Evolutionary conservation across 2,888 invertebrate species (phyloP).

Genomic region (Hypomecis atomaria): DNA sequence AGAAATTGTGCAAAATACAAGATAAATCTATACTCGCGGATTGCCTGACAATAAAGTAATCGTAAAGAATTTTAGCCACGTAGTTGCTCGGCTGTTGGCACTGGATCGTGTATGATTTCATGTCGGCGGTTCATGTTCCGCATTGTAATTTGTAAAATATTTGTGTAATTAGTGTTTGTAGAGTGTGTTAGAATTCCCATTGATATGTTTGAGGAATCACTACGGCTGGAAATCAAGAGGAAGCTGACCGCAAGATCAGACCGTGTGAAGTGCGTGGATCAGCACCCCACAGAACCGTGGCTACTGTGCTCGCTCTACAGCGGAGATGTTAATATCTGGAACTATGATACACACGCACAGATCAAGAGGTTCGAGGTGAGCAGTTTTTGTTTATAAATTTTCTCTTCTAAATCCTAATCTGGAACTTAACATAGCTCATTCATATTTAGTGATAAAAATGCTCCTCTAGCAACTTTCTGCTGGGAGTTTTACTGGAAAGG

Average conservation of each 20-base stretch:
- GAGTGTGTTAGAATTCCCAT: conserved; percentile 45
- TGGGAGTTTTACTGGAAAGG: too few relatives aligned
- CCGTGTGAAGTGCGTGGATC: conserved; percentile 98
- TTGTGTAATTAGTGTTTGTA: conserved; percentile 48
- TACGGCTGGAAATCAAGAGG: conserved; percentile 98
- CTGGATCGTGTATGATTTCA: conserved; percentile 65
- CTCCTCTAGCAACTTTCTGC: too few relatives aligned
- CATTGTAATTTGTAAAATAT: conserved; percentile 46
- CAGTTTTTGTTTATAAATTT: not conserved
- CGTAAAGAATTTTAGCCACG: conserved; percentile 52
- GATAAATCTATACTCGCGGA: not conserved
- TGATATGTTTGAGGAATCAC: conserved; percentile 87
- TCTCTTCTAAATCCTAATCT: too few relatives aligned
- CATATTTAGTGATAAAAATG: not conserved
- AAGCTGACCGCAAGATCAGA: conserved; percentile 99
- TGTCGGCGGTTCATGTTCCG: conserved; percentile 58
- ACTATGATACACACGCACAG: conserved; percentile 96
- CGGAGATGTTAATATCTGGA: conserved; percentile 99
- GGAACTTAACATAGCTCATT: not conserved
- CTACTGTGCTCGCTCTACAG: conserved; percentile 99
- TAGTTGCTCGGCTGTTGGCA: conserved; percentile 55
- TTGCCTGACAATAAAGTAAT: conserved; percentile 4
- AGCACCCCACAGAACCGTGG: conserved; percentile 99
- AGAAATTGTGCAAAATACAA: conserved; percentile 33
- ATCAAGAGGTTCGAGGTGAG: conserved; percentile 92